Base-by-base conservation (phyloP, 1,140 invertebrate species). In the Hesperophylax magnus region DNA sequence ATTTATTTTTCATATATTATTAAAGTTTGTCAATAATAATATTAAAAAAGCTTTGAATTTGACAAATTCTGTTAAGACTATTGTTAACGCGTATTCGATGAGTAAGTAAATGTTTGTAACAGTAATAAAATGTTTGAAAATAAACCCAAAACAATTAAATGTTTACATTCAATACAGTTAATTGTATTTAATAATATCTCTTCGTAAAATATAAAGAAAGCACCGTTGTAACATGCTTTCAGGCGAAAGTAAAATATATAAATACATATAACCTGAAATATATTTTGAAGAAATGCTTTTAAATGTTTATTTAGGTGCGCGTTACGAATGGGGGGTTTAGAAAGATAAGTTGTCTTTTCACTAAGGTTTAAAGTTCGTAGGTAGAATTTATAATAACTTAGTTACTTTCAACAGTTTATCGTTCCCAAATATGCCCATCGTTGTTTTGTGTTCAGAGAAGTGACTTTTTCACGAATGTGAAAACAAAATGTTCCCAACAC, bases 151-250 rank as follows among this genome's bases (percentile, higher is more conserved):
- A 71, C 67, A 39, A 53, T 71, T 47, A 20, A 71, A 71, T 71
- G 67, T 71, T 71, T 69, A 22, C 20, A 39, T 47, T 71, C n/a
- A 39, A 69, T 39, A n/a, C 24, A 31, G 27, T 52, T 71, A 20
- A 47, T 20, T 22, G 39, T 71, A 39, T 71, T 22, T 71, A 52
- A 14, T 27, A 71, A 71, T 71, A 71, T 71, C 18, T 71, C 34
- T 71, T 71, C 67, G 67, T 71, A 71, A 52, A 71, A 53, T 34
- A 52, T 20, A 71, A 71, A 53, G 67, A 71, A 71, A 71, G 67
- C 67, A 71, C 53, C 53, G 67, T 71, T 71, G 47, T 71, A 71
- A 71, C 67, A 71, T 71, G 67, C 67, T 71, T 71, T 18, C 67
- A 71, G 15, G 63, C 63, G 17, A 67, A 67, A 17, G 22, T 58